Evolutionary conservation across 1,140 invertebrate genomes (phyloP), one percentile per base, ranked within the genome.

Genomic region (Archivesica marissinica): DNA sequence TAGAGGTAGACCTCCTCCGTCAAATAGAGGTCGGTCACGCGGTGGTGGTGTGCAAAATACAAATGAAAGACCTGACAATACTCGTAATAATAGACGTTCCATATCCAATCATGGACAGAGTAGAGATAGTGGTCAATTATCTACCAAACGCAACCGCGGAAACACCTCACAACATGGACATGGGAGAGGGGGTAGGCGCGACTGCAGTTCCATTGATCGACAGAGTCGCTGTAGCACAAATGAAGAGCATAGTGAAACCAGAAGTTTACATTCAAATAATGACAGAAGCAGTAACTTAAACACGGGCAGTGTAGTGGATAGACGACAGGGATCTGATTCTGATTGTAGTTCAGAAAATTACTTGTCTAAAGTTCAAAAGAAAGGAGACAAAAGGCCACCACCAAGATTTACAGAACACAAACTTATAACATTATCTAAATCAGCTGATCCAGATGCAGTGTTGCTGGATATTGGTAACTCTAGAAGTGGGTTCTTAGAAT

Each of bases 401-500:
- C 39, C 30, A 35, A 38, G 15, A 41, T 41, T 41, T 33, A 33
- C 20, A 52, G 75, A 35, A 20, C 59, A 77, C 13, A 9, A 35
- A 4, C 52, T 77, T 25, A 59, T 56, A 30, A 41, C 20, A 35
- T 59, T 77, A 0, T 13, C 20, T 39, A n/a, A 77, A 23, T 38
- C 33, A 6, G 30, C 35, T 4, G 35, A 79, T 44, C 54, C 54
- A n/a, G 77, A 79, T 52, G 77, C 33, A 25, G 28, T 79, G 4
- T 33, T 79, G 15, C 11, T 79, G 23, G 59, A 68, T 35, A 61
- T 79, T 13, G 41, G 4, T 25, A 38, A 79, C 1, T 66, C 77
- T 2, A 66, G 44, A 50, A 79, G 77, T 50, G 77, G 77, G 2
- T 79, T 79, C 68, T 25, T 61, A 11, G 61, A 79, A 9, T 52